Percentiles rank a stretch among this genome's conserved stretches.
These are phyloP conservation scores for Triplophysa tibetana DNA, from an alignment of 2,113 vertebrate species.

Conservation along the genomic window DNA sequence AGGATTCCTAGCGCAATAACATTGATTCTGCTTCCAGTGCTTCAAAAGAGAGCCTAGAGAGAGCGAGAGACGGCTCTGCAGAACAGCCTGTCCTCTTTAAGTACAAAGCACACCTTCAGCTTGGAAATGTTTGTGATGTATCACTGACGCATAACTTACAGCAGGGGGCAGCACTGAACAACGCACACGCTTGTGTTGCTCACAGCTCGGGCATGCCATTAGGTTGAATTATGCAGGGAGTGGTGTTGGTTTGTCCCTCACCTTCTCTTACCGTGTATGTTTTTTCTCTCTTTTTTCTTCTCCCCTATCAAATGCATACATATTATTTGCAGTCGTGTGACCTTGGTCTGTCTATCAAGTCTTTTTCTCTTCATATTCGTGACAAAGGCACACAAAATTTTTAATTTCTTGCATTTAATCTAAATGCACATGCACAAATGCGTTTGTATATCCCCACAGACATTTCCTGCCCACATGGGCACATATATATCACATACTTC, in stretches of 20 bases:
- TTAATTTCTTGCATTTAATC: conserved; percentile 4
- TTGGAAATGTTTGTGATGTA: neutral
- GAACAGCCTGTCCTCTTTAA: conserved; percentile 42
- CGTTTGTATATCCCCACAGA: neutral
- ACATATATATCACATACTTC: neutral
- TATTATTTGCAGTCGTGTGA: neutral
- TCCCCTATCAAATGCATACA: neutral
- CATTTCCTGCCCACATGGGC: neutral
- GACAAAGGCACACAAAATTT: neutral
- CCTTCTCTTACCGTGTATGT: neutral
- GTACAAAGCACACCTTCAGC: conserved; percentile 19
- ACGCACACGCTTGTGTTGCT: conserved; percentile 32
- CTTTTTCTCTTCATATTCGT: neutral
- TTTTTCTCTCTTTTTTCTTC: neutral
- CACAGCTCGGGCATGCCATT: neutral
- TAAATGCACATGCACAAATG: neutral
- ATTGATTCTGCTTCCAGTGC: conserved; percentile 21
- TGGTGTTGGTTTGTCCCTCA: neutral
- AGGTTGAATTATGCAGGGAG: conserved; percentile 24
- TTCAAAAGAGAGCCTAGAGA: conserved; percentile 29
- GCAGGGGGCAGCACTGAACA: conserved; percentile 70
- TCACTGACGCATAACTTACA: conserved; percentile 51
- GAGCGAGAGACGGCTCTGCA: conserved; percentile 15
- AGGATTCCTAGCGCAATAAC: conserved; percentile 8
- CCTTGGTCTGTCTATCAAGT: neutral